Evolutionary conservation across 2,888 invertebrate genomes (phyloP).

Genomic region (Copidosoma aretas): DNA sequence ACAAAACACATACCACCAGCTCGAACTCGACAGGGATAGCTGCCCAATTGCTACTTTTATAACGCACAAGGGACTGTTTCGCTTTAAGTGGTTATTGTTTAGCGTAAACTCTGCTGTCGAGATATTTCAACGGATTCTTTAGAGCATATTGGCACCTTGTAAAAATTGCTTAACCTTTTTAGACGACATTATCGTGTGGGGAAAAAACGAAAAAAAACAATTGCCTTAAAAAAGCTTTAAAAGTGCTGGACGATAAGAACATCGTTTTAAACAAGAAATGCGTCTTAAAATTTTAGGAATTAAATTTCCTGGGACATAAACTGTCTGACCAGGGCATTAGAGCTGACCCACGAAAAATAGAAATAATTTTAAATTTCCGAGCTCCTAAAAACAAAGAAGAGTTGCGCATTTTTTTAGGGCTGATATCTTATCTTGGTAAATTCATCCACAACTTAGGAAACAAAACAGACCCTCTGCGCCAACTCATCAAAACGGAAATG

Average conservation of each 20-base stretch:
- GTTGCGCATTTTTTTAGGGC: slow-evolving; percentile 36
- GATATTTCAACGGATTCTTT: slow-evolving; percentile 52
- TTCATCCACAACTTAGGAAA: slow-evolving; percentile 46
- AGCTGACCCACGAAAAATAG: slow-evolving; percentile 8
- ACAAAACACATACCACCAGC: slow-evolving; percentile 15
- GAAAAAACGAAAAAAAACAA: slow-evolving; percentile 47
- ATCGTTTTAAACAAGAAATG: no score
- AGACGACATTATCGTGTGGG: slow-evolving; percentile 59
- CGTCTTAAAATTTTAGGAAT: slow-evolving; percentile 10
- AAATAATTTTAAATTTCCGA: slow-evolving; percentile 29
- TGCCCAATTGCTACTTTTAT: slow-evolving; percentile 56
- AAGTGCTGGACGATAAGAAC: slow-evolving; percentile 28
- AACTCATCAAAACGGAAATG: slow-evolving; percentile 45
- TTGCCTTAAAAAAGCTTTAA: slow-evolving; percentile 39
- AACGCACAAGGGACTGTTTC: slow-evolving; percentile 52
- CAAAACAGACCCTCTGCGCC: slow-evolving; percentile 45
- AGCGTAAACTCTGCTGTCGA: slow-evolving; percentile 60
- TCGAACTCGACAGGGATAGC: slow-evolving; percentile 12
- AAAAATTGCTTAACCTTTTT: slow-evolving; percentile 39
- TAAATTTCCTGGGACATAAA: slow-evolving; percentile 46
- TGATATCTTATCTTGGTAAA: slow-evolving; percentile 44
- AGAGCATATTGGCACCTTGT: slow-evolving; percentile 33
- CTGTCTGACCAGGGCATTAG: slow-evolving; percentile 29
- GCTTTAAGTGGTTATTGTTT: slow-evolving; percentile 59
- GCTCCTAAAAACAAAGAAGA: slow-evolving; percentile 26